Evolutionary conservation across 2,113 vertebrate species (phyloP).

Genomic region (Dinomys branickii): DNA sequence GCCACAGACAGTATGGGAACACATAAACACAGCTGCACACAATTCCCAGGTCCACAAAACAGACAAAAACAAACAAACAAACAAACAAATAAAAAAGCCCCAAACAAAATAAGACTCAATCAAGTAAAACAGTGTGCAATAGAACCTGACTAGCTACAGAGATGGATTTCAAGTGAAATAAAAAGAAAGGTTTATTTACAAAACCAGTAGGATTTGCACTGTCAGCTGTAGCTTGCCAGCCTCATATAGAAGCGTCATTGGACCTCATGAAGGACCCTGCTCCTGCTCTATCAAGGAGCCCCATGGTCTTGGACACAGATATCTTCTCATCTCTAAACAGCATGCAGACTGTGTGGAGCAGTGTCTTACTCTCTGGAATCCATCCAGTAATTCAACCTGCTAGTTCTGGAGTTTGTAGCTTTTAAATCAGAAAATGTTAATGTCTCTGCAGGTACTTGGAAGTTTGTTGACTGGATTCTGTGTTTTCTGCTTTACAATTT

Average conservation of each 20-base stretch:
- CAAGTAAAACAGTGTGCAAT: too few species aligned
- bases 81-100: too few species aligned
- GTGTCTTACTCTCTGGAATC: background rate
- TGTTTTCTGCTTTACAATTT: background rate
- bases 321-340: background rate
- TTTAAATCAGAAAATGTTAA: constrained; percentile 21
- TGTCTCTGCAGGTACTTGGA: background rate
- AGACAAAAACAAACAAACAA: too few species aligned
- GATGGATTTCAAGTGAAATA: too few species aligned
- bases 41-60: too few species aligned
- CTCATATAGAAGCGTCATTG: background rate
- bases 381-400: background rate
- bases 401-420: constrained; percentile 3
- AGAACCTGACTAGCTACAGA: too few species aligned
- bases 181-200: background rate
- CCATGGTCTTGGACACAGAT: too few species aligned
- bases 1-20: background rate
- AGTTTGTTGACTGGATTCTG: constrained; percentile 18
- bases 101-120: too few species aligned
- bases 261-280: background rate
- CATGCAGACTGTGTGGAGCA: background rate
- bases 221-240: background rate
- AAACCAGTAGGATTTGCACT: background rate
- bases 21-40: background rate
- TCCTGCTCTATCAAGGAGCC: background rate